phyloP scores from a whole-genome alignment of 2,113 vertebrate genomes.

The Peucedramus taeniatus region DNA sequence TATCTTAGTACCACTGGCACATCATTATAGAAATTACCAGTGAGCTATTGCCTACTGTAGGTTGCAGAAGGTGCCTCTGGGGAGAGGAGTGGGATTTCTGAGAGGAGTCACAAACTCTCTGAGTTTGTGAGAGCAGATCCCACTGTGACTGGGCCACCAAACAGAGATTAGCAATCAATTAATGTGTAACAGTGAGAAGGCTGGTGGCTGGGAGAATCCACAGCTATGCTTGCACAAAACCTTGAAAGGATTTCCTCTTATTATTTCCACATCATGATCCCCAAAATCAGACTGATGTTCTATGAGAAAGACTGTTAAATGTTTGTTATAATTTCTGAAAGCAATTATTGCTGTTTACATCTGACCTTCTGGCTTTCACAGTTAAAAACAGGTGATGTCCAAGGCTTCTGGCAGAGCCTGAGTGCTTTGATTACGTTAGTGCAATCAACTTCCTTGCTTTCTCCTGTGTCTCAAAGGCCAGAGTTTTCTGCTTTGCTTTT shows the following conservation, averaged over 20 bases:
- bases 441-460: not conserved
- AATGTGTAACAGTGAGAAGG: not conserved
- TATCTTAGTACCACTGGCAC: slow-evolving; percentile 24
- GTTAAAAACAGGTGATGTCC: slow-evolving; percentile 23
- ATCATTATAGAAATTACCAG: slow-evolving; percentile 64
- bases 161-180: not conserved
- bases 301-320: not conserved
- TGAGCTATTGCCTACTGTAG: slow-evolving; percentile 18
- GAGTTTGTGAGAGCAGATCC: not conserved
- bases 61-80: slow-evolving; percentile 36
- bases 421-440: not conserved
- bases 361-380: not conserved
- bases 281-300: not conserved
- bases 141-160: not conserved
- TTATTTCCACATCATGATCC: not conserved
- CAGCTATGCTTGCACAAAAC: not conserved
- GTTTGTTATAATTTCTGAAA: slow-evolving; percentile 19
- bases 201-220: not conserved
- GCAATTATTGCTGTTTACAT: not conserved
- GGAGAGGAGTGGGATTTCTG: not conserved
- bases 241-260: slow-evolving; percentile 1
- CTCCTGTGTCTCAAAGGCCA: not conserved
- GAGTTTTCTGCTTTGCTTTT: not conserved
- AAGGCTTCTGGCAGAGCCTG: not conserved
- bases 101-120: not conserved